A percentile compares a stretch with the other conserved stretches of the same genome.
phyloP scores from a whole-genome alignment of 2,797 vertebrate species.

The Falco concolor region DNA sequence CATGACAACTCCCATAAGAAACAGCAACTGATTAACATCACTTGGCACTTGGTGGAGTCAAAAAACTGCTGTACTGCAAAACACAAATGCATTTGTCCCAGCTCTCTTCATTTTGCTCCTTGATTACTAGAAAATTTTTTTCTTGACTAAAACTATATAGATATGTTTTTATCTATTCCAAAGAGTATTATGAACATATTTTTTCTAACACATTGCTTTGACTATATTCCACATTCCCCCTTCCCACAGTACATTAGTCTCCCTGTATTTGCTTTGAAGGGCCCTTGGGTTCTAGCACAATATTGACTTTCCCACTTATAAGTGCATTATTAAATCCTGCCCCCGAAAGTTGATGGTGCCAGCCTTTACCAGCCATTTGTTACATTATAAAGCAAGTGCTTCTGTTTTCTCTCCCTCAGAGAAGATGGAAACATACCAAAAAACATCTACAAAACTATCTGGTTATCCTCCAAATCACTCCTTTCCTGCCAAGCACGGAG shows the following conservation, averaged over 20 bases:
- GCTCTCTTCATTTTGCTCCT: not conserved
- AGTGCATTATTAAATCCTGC: not conserved
- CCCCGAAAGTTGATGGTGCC: not conserved
- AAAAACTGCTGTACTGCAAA: not conserved
- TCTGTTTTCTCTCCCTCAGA: conserved; percentile 1
- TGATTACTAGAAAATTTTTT: not conserved
- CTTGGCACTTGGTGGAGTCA: not conserved
- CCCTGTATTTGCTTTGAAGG: not conserved
- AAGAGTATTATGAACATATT: not conserved
- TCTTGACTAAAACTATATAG: not conserved
- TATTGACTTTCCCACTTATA: not conserved
- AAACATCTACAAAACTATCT: conserved; percentile 38
- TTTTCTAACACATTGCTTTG: not conserved
- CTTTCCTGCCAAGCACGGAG: conserved; percentile 9
- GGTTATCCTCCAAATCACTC: conserved; percentile 36
- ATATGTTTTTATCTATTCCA: not conserved
- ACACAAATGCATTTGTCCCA: not conserved
- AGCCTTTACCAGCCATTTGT: not conserved
- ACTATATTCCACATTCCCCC: not conserved
- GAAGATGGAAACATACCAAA: conserved; percentile 34
- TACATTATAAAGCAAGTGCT: not conserved
- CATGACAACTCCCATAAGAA: not conserved
- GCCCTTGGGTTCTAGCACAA: not conserved
- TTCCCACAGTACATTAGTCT: not conserved
- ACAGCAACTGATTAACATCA: not conserved